Base-by-base conservation (phyloP, 1,140 invertebrate genomes). In the Trichogramma pretiosum region DNA sequence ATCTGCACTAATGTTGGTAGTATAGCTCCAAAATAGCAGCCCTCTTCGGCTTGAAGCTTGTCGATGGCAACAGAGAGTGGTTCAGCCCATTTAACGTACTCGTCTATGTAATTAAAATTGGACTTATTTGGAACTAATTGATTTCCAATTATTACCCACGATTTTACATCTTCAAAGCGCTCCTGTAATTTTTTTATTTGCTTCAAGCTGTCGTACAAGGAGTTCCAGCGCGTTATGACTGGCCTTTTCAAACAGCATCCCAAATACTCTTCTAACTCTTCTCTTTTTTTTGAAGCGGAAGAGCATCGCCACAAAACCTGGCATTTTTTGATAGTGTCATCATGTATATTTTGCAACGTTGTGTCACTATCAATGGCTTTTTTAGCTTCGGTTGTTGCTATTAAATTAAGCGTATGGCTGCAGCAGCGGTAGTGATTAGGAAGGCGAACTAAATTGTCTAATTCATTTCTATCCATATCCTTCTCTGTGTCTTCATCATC, bases 201-300 rank as follows among this genome's bases (percentile, higher is more conserved):
- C 11, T 30, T 16, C 30, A 51, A 17, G 13, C 28, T 2, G 32
- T 50, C 48, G 17, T n/a, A 50, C 2, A 45, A 21, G 35, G 42
- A 50, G 21, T 50, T 45, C 48, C 48, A 50, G n/a, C 42, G 39
- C 9, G 48, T 50, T 24, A 45, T 11, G 9, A 36, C 38, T 18
- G 42, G 48, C 14, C 23, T 45, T 8, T 34, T 39, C 9, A 50
- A 22, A n/a, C 14, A 35, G 11, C 33, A 46, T 2, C 24, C 14
- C 11, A 43, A n/a, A n/a, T n/a, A n/a, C n/a, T n/a, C n/a, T n/a
- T n/a, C n/a, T n/a, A n/a, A n/a, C n/a, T 36, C 28, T 16, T 7
- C 30, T 1, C 19, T 23, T 26, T 35, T 34, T 22, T 47, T 47
- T 5, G 34, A 45, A 36, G 22, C n/a, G 16, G 22, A 32, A 13